Percentiles rank a stretch among this genome's conserved stretches.
Conservation (phyloP, 2,797 vertebrate species). For the Cetoscarus ocellatus region DNA sequence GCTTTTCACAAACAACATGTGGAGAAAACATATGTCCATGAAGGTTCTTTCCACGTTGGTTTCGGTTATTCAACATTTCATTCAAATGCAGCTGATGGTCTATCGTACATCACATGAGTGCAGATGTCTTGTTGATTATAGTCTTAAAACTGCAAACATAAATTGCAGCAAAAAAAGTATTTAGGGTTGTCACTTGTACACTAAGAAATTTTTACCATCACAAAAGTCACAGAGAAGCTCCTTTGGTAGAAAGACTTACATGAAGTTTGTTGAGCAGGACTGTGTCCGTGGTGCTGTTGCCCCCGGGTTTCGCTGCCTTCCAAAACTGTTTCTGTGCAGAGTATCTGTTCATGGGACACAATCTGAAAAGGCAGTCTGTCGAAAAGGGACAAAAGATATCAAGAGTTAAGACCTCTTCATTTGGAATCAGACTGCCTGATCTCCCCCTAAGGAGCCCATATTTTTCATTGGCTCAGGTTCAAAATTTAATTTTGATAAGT, state of each 20-base stretch:
- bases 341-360: conserved; percentile 99
- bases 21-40: neutral
- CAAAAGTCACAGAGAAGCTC: neutral
- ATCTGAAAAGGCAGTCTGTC: conserved; percentile 96
- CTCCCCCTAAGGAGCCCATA: neutral
- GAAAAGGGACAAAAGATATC: conserved; percentile 12
- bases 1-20: neutral
- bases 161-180: no score
- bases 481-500: no score
- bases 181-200: neutral
- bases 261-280: conserved; percentile 96
- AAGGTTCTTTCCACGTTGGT: neutral
- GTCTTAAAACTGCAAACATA: neutral
- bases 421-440: neutral
- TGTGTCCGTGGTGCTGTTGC: conserved; percentile 95
- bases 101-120: neutral
- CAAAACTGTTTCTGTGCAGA: conserved; percentile 99
- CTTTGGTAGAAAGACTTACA: conserved; percentile 68
- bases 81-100: neutral
- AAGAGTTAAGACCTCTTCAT: conserved; percentile 1
- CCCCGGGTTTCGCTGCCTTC: conserved; percentile 97
- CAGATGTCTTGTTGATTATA: neutral
- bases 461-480: no score
- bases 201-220: neutral
- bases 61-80: neutral